phyloP scores from a whole-genome alignment of 2,113 vertebrate species.

The Microtus ochrogaster region DNA sequence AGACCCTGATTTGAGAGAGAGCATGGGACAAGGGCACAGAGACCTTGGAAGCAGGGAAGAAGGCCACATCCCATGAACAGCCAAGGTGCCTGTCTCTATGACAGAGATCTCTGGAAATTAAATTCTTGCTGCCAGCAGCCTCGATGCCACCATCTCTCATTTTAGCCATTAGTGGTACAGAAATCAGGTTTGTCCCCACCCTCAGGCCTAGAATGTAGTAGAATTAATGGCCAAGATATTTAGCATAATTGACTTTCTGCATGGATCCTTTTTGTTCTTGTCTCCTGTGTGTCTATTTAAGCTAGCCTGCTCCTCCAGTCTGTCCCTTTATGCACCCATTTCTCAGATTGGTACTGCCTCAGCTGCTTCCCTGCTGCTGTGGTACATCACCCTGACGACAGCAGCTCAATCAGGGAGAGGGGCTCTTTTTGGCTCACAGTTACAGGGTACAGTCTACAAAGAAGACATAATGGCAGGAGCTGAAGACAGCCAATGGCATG shows the following conservation, averaged over 20 bases:
- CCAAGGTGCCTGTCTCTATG: fast-evolving
- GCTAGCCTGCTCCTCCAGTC: neutral
- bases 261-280: neutral
- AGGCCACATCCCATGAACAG: fast-evolving
- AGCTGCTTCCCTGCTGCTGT: neutral
- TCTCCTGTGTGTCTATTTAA: fast-evolving
- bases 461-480: neutral
- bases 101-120: neutral
- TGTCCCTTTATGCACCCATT: fast-evolving
- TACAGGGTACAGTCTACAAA: neutral
- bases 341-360: neutral
- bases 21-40: fast-evolving
- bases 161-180: neutral
- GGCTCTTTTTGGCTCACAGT: neutral
- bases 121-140: neutral
- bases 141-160: fast-evolving
- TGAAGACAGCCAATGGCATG: too few species aligned
- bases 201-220: neutral
- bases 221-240: neutral
- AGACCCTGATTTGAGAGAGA: fast-evolving
- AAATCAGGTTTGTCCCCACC: neutral
- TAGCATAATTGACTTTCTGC: neutral
- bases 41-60: fast-evolving
- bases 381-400: neutral
- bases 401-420: neutral